A percentile compares a stretch with the other conserved stretches of the same genome.
Conservation (phyloP, 2,113 vertebrate genomes). For the Crypturellus undulatus region DNA sequence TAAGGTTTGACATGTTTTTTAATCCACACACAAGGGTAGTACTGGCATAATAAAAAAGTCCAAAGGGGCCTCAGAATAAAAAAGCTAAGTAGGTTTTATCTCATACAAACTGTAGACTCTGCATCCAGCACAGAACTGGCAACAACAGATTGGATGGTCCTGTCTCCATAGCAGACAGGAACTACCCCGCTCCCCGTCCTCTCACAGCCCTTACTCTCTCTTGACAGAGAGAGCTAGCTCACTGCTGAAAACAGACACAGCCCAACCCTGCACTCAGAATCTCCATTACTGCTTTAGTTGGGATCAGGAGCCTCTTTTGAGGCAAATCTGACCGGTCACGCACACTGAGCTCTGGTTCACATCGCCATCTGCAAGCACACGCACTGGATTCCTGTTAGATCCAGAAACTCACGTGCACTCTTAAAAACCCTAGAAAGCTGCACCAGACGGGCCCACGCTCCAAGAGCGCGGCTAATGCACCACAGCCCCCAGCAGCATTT, state of each 20-base stretch:
- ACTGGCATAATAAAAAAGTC: neutral
- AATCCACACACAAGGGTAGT: neutral
- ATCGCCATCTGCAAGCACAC: neutral
- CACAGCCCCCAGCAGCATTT: neutral
- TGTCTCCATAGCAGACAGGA: neutral
- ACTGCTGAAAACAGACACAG: neutral
- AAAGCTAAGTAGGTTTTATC: neutral
- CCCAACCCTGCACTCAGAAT: neutral
- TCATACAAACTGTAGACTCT: neutral
- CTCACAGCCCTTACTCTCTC: neutral
- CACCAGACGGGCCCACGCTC: neutral
- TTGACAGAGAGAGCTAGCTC: neutral
- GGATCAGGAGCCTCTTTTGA: neutral
- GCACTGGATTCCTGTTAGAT: neutral
- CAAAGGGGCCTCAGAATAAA: neutral
- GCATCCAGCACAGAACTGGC: neutral
- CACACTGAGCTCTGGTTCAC: neutral
- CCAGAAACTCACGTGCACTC: neutral
- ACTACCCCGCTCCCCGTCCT: neutral
- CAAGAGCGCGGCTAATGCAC: neutral
- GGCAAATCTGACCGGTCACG: fast-evolving
- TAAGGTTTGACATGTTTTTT: neutral
- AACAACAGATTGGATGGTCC: neutral
- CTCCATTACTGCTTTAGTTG: neutral
- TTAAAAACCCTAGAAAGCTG: neutral